These are phyloP conservation scores for Lepidochrysops patricia DNA, from an alignment of 2,888 invertebrate genomes.

Conservation along the genomic window DNA sequence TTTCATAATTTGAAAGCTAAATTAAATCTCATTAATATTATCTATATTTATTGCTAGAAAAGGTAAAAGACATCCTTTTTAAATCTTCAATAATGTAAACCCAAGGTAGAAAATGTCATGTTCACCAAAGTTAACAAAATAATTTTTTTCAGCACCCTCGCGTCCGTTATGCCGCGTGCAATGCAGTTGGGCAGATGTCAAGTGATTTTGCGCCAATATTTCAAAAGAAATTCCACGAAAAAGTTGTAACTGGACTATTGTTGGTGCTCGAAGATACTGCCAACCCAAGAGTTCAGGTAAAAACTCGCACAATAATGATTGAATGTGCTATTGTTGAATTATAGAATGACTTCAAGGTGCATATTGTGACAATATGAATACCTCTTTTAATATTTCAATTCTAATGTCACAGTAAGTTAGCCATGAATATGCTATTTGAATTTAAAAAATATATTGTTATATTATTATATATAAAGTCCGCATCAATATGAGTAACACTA, in stretches of 20 bases:
- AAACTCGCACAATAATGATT: neutral
- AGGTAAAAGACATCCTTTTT: too few species aligned
- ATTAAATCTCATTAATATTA: too few species aligned
- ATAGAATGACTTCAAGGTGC: neutral
- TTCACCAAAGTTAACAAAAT: neutral
- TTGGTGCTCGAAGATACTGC: slow-evolving; percentile 91
- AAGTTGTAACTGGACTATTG: slow-evolving; percentile 93
- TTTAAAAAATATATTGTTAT: too few species aligned
- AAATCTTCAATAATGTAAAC: too few species aligned
- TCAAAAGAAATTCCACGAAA: slow-evolving; percentile 97
- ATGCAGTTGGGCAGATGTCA: slow-evolving; percentile 98
- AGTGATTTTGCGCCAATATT: slow-evolving; percentile 98
- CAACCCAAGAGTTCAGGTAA: slow-evolving; percentile 93
- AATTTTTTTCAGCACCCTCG: slow-evolving; percentile 81
- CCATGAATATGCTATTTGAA: too few species aligned
- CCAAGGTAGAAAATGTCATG: neutral
- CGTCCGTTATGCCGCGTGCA: slow-evolving; percentile 97
- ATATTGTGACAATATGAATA: neutral
- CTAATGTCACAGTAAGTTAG: too few species aligned
- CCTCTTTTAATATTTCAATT: too few species aligned
- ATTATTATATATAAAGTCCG: too few species aligned
- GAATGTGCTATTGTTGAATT: too few species aligned
- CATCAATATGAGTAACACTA: too few species aligned
- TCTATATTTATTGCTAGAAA: too few species aligned
- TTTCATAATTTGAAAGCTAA: too few species aligned